phyloP scores from a whole-genome alignment of 1,140 invertebrate species.

The Drosophila tristis region DNA sequence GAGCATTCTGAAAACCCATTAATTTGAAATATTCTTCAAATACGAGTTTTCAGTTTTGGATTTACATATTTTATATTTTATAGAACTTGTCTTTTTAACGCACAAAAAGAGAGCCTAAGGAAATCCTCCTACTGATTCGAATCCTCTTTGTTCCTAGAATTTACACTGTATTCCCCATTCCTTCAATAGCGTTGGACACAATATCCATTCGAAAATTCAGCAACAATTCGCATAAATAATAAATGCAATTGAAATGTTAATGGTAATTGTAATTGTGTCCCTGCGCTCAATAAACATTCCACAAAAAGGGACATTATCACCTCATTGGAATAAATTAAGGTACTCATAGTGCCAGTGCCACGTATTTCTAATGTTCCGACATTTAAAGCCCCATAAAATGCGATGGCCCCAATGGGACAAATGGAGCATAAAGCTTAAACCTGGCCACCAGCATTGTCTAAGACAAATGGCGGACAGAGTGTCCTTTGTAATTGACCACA shows the following conservation, averaged over 20 bases:
- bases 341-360: conserved; percentile 25
- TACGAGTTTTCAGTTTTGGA: too few relatives aligned
- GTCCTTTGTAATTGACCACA: conserved; percentile 79
- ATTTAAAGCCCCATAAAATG: conserved; percentile 66
- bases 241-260: background rate
- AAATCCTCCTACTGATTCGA: too few relatives aligned
- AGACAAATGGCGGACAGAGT: conserved; percentile 70
- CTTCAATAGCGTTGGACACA: background rate
- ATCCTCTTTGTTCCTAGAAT: too few relatives aligned
- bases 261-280: background rate
- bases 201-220: too few relatives aligned
- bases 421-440: background rate
- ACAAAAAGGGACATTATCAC: conserved; percentile 57
- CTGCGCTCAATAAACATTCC: conserved; percentile 17
- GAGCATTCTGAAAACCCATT: background rate
- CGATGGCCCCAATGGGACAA: conserved; percentile 34
- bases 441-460: conserved; percentile 51
- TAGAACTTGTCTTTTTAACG: too few relatives aligned
- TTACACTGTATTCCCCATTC: too few relatives aligned
- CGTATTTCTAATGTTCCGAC: too few relatives aligned
- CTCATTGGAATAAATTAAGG: conserved; percentile 72
- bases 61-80: too few relatives aligned
- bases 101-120: too few relatives aligned
- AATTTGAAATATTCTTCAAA: too few relatives aligned
- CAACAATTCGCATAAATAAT: too few relatives aligned